phyloP scores from a whole-genome alignment of 2,797 vertebrate genomes.

The Australoheros facetus region DNA sequence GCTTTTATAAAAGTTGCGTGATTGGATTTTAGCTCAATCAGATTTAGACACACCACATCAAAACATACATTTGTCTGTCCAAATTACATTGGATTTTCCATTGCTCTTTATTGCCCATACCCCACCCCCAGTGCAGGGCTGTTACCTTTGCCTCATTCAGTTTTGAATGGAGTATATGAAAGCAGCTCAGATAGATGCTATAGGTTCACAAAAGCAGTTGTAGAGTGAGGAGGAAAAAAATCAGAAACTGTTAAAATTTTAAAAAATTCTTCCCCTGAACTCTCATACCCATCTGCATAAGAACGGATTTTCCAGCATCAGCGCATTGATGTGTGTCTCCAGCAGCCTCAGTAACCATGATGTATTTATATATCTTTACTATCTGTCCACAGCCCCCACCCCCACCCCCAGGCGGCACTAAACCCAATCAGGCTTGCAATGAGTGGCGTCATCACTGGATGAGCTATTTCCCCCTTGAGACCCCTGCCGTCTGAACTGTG shows the following conservation, averaged over 20 bases:
- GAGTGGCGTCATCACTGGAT: slow-evolving; percentile 71
- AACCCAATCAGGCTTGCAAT: slow-evolving; percentile 75
- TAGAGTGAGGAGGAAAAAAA: neutral
- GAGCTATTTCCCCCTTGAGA: slow-evolving; percentile 73
- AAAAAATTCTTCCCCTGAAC: neutral
- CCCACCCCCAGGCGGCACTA: slow-evolving; percentile 62
- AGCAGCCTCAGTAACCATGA: slow-evolving; percentile 27
- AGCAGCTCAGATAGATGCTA: neutral
- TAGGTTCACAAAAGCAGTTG: slow-evolving; percentile 19
- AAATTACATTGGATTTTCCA: slow-evolving; percentile 51
- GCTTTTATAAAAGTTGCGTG: slow-evolving; percentile 26
- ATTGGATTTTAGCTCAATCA: slow-evolving; percentile 48
- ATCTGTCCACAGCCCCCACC: slow-evolving; percentile 40
- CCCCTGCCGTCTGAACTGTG: slow-evolving; percentile 51
- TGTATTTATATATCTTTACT: slow-evolving; percentile 65
- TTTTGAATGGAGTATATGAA: slow-evolving; percentile 7
- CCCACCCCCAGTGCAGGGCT: slow-evolving; percentile 1
- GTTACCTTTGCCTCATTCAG: neutral
- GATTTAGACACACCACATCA: slow-evolving; percentile 46
- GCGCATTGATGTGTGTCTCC: slow-evolving; percentile 30
- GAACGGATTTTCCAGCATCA: slow-evolving; percentile 28
- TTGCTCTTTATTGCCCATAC: slow-evolving; percentile 56
- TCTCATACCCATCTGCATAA: slow-evolving; percentile 26
- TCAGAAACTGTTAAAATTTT: neutral
- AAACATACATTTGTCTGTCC: slow-evolving; percentile 33